Evolutionary conservation across 2,888 invertebrate species (phyloP).

Genomic region (Xestobium rufovillosum): DNA sequence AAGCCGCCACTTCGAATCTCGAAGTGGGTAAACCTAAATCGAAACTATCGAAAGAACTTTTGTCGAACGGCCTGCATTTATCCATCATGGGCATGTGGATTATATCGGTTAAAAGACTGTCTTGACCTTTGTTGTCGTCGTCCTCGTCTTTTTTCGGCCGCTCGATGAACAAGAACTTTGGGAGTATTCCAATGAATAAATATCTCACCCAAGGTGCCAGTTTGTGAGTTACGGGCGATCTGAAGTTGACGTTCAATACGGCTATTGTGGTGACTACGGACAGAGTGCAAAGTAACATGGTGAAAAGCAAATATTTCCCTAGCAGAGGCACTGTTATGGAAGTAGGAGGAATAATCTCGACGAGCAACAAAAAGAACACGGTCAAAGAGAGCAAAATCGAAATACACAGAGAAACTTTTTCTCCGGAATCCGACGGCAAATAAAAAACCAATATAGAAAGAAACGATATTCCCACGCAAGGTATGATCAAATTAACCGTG

Average conservation of each 20-base stretch:
- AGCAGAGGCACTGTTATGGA: conserved; percentile 85
- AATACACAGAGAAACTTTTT: conserved; percentile 94
- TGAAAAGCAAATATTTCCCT: conserved; percentile 88
- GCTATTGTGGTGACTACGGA: conserved; percentile 91
- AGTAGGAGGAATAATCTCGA: conserved; percentile 92
- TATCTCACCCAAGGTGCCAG: conserved; percentile 87
- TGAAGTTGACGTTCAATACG: conserved; percentile 88
- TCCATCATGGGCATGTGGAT: conserved; percentile 51
- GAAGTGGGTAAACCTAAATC: conserved; percentile 40
- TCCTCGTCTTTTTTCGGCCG: conserved; percentile 77
- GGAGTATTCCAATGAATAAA: conserved; percentile 78
- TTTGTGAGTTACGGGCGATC: conserved; percentile 86
- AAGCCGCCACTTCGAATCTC: conserved; percentile 59
- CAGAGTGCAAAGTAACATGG: conserved; percentile 88
- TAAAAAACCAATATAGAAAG: conserved; percentile 96
- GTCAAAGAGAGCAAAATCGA: conserved; percentile 88
- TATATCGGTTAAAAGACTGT: conserved; percentile 67
- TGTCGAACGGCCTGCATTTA: conserved; percentile 59
- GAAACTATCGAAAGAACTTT: conserved; percentile 49
- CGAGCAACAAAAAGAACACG: conserved; percentile 88
- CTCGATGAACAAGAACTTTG: conserved; percentile 80
- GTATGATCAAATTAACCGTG: conserved; percentile 94
- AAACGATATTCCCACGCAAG: conserved; percentile 94
- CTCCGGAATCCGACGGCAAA: conserved; percentile 94
- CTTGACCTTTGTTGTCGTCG: conserved; percentile 41